Base-by-base conservation (phyloP, 2,888 invertebrate species). In the Onchidella celtica region DNA sequence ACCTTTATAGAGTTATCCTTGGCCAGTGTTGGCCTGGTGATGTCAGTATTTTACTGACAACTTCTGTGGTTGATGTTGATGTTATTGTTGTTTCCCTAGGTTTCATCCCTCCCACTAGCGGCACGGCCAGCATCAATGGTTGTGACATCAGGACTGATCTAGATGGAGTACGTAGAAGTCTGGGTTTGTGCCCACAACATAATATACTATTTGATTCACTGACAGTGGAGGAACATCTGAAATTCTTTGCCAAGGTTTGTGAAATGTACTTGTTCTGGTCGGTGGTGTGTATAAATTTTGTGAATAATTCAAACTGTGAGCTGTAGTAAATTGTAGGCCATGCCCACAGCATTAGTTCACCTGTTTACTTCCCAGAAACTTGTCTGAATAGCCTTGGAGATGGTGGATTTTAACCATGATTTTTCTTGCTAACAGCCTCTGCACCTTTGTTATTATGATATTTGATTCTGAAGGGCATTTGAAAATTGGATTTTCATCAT, bases 141-240 rank as follows among this genome's bases (percentile, higher is more conserved):
- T 95, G 95, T 88, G 95, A 96, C 90, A 95, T 97, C 83, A 91
- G 95, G 11, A 94, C 93, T 0, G 95, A 96, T 86, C 94, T 95
- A 79, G 92, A 93, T 1, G 94, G 94, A 0, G 96, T 96, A 0
- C 95, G 97, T 17, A 94, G 95, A 68, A 96, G 96, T 85, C 94
- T 98, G 76, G 98, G 98, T 0, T 95, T 97, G 73, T 98, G 98
- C 92, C 97, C 98, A 0, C 93, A 98, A 91, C 96, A 97, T 92
- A 96, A 97, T 92, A 96, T 97, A 2, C 94, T 97, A 0, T 97
- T 97, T 91, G 95, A 96, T 85, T 96, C 96, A 85, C 94, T 97
- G 68, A 97, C 97, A 0, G 97, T 97, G 1, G 94, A 94, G 27
- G 97, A 97, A 92, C 97, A 97, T 91, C 94, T 97, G 32, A 95